Conservation (phyloP, 2,888 invertebrate genomes). For the Epiblema foenella region DNA sequence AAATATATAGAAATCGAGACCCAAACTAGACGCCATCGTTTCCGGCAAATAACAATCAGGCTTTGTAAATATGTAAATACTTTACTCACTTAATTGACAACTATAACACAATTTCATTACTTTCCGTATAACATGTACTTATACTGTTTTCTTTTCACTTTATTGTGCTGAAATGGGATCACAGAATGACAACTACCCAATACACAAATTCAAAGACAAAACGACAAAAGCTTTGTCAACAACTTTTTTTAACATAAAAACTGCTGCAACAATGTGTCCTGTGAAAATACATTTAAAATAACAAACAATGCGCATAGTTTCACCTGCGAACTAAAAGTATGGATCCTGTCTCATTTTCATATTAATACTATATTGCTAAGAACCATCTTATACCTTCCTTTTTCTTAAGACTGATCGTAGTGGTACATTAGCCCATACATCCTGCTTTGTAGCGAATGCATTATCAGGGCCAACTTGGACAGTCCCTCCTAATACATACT, state of each 20-base stretch:
- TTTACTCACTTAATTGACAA: conserved; percentile 49
- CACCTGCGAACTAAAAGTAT: neutral
- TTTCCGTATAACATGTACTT: conserved; percentile 21
- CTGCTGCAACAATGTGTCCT: neutral
- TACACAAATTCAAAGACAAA: neutral
- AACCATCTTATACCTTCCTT: neutral
- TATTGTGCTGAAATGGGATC: conserved; percentile 27
- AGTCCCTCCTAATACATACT: neutral
- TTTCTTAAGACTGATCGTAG: neutral
- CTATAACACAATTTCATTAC: conserved; percentile 47
- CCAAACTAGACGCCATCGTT: conserved; percentile 45
- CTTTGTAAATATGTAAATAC: conserved; percentile 50
- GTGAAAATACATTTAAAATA: conserved; percentile 5
- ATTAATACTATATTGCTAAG: neutral
- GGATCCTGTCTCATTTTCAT: neutral
- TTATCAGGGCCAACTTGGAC: neutral
- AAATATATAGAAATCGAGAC: conserved; percentile 48
- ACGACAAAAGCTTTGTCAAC: no score
- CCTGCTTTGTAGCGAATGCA: neutral
- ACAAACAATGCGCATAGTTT: neutral
- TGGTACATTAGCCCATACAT: neutral
- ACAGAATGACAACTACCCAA: conserved; percentile 17
- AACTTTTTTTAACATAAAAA: neutral
- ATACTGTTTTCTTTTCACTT: conserved; percentile 13
- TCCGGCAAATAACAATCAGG: conserved; percentile 53